A percentile compares a stretch with the other conserved stretches of the same genome.
Evolutionary conservation across 2,888 invertebrate genomes (phyloP).

Genomic region (Drosophila kanekoi): DNA sequence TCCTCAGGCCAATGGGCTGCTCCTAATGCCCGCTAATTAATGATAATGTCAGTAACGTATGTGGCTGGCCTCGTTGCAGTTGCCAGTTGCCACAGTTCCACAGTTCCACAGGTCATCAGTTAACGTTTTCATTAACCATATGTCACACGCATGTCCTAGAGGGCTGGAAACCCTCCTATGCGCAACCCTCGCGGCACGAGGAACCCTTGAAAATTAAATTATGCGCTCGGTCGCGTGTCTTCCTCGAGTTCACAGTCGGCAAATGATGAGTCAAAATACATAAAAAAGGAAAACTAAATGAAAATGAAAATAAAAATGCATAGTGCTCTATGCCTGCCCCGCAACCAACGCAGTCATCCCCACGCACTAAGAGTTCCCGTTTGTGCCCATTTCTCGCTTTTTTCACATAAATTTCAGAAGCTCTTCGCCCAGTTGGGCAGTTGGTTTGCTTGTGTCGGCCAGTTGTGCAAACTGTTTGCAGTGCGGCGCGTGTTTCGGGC

Average conservation of each 20-base stretch:
- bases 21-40: conserved; percentile 59
- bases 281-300: conserved; percentile 51
- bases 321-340: conserved; percentile 1
- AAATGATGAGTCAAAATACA: conserved; percentile 74
- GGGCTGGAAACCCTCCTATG: conserved; percentile 21
- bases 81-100: background rate
- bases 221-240: conserved; percentile 78
- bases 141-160: conserved; percentile 75
- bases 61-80: conserved; percentile 11
- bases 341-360: background rate
- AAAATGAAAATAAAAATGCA: conserved; percentile 33
- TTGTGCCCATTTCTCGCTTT: conserved; percentile 33
- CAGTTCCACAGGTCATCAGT: conserved; percentile 64
- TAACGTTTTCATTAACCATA: conserved; percentile 81
- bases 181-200: conserved; percentile 39
- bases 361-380: conserved; percentile 6
- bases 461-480: conserved; percentile 64
- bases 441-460: conserved; percentile 19
- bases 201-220: conserved; percentile 75
- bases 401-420: conserved; percentile 53
- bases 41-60: conserved; percentile 52
- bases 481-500: conserved; percentile 63
- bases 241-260: conserved; percentile 41
- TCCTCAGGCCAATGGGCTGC: conserved; percentile 4
- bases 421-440: conserved; percentile 27